Evolutionary conservation across 1,140 invertebrate species (phyloP).

Genomic region (Anastrepha ludens): DNA sequence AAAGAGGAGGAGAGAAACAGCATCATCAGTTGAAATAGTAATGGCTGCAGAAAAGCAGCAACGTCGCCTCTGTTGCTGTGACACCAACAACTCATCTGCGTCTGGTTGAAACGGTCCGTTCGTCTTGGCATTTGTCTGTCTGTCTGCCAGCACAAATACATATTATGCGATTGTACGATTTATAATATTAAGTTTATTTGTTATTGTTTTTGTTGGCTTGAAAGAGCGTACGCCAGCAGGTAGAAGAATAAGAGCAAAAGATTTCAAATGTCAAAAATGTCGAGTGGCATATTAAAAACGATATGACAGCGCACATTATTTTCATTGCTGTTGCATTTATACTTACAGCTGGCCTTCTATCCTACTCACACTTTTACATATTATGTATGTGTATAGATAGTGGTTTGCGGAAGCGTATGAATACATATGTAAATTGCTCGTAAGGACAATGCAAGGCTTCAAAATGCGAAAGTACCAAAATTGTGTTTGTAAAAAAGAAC

Average conservation of each 20-base stretch:
- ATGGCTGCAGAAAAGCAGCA: neutral
- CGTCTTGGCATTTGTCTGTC: neutral
- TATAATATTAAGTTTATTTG: conserved; percentile 35
- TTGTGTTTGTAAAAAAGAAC: neutral
- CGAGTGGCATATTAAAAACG: conserved; percentile 36
- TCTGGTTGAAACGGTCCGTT: neutral
- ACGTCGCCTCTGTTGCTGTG: neutral
- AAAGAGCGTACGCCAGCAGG: neutral
- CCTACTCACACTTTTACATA: neutral
- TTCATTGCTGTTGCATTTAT: conserved; percentile 24
- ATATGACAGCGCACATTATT: conserved; percentile 47
- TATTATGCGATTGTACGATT: conserved; percentile 41
- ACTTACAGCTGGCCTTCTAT: neutral
- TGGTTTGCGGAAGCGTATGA: neutral
- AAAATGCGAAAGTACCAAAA: neutral
- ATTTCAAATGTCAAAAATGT: conserved; percentile 47
- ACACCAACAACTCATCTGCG: conserved; percentile 1
- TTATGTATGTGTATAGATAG: neutral
- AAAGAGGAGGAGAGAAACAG: neutral
- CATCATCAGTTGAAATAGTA: neutral
- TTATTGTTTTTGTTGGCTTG: neutral
- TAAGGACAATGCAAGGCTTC: neutral
- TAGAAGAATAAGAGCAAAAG: neutral
- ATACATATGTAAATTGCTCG: neutral
- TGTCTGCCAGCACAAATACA: conserved; percentile 11